Evolutionary conservation across 53 echinoderm and acorn worm species (phyloP).

Genomic region (Mesocentrotus franciscanus): DNA sequence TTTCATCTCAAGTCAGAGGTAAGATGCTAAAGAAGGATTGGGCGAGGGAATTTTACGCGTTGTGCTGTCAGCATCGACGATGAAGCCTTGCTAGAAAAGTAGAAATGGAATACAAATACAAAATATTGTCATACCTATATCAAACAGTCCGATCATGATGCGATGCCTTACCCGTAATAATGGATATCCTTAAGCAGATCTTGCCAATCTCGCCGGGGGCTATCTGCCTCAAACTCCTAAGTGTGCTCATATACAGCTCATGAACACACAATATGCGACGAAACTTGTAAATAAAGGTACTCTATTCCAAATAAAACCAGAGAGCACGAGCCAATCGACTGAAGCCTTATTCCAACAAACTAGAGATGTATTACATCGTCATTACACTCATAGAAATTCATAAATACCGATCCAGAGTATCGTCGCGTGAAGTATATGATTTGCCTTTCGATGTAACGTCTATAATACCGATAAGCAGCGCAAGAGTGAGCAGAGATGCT

Average conservation of each 20-base stretch:
- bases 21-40: no score
- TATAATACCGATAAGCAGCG: not conserved
- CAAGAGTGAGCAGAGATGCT: not conserved
- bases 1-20: no score
- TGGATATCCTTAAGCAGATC: not conserved
- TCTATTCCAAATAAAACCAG: not conserved
- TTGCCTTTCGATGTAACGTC: not conserved
- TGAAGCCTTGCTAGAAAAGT: no score
- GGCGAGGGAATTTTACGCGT: no score
- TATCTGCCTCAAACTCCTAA: not conserved
- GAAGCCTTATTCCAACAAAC: not conserved
- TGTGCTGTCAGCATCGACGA: no score
- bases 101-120: not conserved
- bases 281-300: not conserved
- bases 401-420: not conserved
- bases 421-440: not conserved
- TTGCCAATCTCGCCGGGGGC: not conserved
- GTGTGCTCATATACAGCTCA: not conserved
- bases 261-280: not conserved
- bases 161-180: not conserved
- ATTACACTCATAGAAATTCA: not conserved
- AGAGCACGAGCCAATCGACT: not conserved
- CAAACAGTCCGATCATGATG: not conserved
- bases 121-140: not conserved
- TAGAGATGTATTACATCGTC: not conserved